A percentile compares a stretch with the other conserved stretches of the same genome.
Evolutionary conservation across 1,140 invertebrate genomes (phyloP).

Genomic region (Rhopalosiphum padi): DNA sequence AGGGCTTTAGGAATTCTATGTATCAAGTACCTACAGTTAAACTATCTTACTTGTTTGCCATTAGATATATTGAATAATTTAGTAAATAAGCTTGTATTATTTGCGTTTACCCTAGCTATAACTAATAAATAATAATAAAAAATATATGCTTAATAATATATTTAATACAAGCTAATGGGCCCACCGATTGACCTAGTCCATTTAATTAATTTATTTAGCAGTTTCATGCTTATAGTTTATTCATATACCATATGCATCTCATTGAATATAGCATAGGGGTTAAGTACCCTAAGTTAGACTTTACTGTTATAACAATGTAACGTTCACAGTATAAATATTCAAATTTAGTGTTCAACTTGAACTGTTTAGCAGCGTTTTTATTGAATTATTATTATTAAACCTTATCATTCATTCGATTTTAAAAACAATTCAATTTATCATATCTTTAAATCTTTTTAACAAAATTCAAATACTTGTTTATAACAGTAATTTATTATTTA

Average conservation of each 20-base stretch:
- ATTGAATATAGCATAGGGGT: not conserved
- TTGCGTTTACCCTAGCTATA: not conserved
- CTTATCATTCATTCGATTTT: not conserved
- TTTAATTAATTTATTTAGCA: slow-evolving; percentile 3
- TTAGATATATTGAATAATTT: not conserved
- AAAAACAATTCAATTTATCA: not conserved
- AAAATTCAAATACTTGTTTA: not conserved
- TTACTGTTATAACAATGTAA: not conserved
- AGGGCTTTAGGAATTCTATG: not conserved
- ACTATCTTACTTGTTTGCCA: not conserved
- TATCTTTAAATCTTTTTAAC: not conserved
- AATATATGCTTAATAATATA: not conserved
- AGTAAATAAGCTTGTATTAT: not conserved
- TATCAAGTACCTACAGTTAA: not conserved
- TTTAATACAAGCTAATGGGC: not conserved
- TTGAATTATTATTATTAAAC: not conserved
- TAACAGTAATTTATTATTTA: not conserved
- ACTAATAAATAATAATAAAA: slow-evolving; percentile 13
- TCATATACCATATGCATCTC: not conserved
- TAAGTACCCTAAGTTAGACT: not conserved
- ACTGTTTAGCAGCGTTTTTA: not conserved
- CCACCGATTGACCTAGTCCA: not conserved
- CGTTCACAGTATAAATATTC: not conserved
- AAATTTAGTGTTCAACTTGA: not conserved
- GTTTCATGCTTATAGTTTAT: not conserved